Evolutionary conservation across 2,797 vertebrate genomes (phyloP).

Genomic region (Leuciscus waleckii): DNA sequence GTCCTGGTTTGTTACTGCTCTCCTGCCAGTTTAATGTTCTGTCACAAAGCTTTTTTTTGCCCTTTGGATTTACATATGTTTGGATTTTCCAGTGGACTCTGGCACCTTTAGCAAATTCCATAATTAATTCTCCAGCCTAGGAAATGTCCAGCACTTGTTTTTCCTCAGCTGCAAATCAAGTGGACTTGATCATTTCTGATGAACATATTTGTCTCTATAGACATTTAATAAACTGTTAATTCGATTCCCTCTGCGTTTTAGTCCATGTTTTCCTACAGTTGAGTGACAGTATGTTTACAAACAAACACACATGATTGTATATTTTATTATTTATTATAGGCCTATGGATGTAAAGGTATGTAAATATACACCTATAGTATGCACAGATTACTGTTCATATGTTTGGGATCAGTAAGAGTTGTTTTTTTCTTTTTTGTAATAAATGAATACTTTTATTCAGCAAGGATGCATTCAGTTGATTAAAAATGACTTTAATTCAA

Average conservation of each 20-base stretch:
- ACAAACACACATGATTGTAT: neutral
- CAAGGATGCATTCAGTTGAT: neutral
- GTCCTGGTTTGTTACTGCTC: neutral
- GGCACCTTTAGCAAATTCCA: neutral
- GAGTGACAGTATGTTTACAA: neutral
- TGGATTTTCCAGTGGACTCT: neutral
- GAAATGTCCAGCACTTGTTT: neutral
- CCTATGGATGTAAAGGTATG: neutral
- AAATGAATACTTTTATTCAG: neutral
- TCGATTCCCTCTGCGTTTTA: neutral
- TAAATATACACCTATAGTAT: neutral
- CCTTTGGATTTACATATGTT: neutral
- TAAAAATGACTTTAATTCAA: neutral
- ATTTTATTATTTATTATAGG: neutral
- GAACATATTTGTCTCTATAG: neutral
- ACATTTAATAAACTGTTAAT: neutral
- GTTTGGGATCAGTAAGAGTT: neutral
- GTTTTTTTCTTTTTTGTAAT: neutral
- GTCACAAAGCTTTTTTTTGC: neutral
- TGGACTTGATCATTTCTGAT: neutral
- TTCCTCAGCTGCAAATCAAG: neutral
- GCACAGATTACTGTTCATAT: neutral
- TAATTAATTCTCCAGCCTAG: neutral
- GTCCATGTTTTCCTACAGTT: neutral
- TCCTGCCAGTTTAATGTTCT: neutral